These are phyloP conservation scores for Linyphia triangularis DNA, from an alignment of 2,888 invertebrate genomes.

Conservation along the genomic window DNA sequence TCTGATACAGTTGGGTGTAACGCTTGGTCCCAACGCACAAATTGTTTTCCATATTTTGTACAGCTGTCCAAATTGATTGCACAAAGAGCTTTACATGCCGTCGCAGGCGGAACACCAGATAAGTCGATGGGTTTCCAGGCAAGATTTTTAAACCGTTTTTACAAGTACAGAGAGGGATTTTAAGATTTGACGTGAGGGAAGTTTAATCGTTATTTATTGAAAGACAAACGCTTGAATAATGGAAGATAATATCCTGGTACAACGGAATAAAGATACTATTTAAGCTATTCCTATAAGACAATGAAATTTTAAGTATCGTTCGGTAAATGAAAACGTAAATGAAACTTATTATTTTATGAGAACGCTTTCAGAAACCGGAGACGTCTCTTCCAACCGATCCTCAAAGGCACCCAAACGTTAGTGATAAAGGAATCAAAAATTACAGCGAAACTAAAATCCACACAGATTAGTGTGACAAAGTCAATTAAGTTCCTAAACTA, in stretches of 20 bases:
- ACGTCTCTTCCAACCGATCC: constrained; percentile 24
- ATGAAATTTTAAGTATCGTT: background rate
- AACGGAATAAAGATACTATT: background rate
- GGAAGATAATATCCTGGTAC: constrained; percentile 57
- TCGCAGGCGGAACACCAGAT: constrained; percentile 62
- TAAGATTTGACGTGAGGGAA: constrained; percentile 43
- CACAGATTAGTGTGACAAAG: constrained; percentile 38
- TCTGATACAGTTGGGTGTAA: constrained; percentile 68
- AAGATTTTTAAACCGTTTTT: constrained; percentile 57
- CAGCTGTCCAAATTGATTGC: constrained; percentile 45
- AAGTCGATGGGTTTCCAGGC: constrained; percentile 65
- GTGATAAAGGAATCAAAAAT: constrained; percentile 73
- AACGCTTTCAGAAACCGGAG: constrained; percentile 15
- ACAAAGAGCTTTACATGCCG: constrained; percentile 54
- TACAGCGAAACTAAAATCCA: constrained; percentile 40
- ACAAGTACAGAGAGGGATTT: constrained; percentile 53
- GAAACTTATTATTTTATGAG: background rate
- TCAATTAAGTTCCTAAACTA: constrained; percentile 70
- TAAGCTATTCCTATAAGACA: background rate
- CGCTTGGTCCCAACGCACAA: constrained; percentile 74
- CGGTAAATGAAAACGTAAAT: background rate
- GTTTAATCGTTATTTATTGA: constrained; percentile 51
- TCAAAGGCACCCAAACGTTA: background rate
- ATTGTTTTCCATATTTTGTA: constrained; percentile 47
- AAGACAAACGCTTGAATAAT: constrained; percentile 58